Conservation (phyloP, 2,888 invertebrate genomes). For the Zhuqinia jingwanae region DNA sequence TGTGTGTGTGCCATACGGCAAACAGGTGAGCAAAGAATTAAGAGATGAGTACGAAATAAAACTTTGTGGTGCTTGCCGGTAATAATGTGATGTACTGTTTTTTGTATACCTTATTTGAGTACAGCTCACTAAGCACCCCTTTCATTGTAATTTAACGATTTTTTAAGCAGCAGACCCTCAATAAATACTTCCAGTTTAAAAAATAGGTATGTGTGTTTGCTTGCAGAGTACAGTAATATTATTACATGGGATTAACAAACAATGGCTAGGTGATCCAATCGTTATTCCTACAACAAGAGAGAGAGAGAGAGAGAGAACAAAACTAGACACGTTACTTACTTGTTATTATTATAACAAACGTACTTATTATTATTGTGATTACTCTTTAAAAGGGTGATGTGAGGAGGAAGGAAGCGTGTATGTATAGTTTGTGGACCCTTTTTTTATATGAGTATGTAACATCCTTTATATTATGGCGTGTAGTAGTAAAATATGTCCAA, state of each 20-base stretch:
- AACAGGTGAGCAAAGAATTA: slow-evolving; percentile 57
- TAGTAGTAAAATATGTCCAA: no score
- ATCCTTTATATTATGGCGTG: no score
- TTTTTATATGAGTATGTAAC: not conserved
- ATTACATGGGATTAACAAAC: slow-evolving; percentile 66
- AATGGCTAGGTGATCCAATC: slow-evolving; percentile 71
- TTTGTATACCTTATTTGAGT: not conserved
- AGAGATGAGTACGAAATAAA: slow-evolving; percentile 8
- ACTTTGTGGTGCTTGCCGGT: slow-evolving; percentile 7
- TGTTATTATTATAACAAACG: slow-evolving; percentile 54
- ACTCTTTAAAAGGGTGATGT: slow-evolving; percentile 59
- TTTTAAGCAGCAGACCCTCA: slow-evolving; percentile 44
- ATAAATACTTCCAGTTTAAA: slow-evolving; percentile 25
- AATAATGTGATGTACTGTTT: not conserved
- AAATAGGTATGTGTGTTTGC: not conserved
- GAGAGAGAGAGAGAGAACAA: slow-evolving; percentile 13
- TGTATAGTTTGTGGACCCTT: slow-evolving; percentile 3
- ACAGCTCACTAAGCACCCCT: slow-evolving; percentile 10
- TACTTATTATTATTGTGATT: slow-evolving; percentile 62
- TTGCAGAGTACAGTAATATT: slow-evolving; percentile 10
- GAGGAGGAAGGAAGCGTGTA: slow-evolving; percentile 30
- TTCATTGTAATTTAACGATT: slow-evolving; percentile 44
- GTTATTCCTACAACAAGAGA: no score
- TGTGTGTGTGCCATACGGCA: slow-evolving; percentile 57
- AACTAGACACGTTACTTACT: slow-evolving; percentile 39